These are phyloP conservation scores for Dipodomys ordii DNA, from an alignment of 2,113 vertebrate genomes.

Conservation along the genomic window DNA sequence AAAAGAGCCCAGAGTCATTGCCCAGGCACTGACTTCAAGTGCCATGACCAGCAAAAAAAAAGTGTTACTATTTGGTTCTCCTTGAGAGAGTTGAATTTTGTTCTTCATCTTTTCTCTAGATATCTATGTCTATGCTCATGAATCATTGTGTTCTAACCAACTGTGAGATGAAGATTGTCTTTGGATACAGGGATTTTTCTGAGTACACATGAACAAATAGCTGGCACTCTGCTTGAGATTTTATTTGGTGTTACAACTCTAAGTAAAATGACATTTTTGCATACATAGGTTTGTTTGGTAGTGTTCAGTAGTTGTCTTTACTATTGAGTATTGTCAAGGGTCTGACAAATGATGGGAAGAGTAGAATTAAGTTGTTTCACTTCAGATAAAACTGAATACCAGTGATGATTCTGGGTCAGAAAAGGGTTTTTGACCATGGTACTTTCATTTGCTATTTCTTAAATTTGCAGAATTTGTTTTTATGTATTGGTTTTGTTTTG, in stretches of 20 bases:
- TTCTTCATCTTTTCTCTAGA: rapidly evolving
- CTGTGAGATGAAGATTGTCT: conserved; percentile 29
- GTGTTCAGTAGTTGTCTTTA: background rate
- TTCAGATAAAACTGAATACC: background rate
- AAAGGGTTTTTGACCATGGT: background rate
- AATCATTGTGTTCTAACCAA: background rate
- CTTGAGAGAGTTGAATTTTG: background rate
- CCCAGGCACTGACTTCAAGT: too few relatives aligned
- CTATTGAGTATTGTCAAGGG: background rate
- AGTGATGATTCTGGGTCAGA: background rate
- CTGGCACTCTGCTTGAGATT: background rate
- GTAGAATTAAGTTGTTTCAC: background rate
- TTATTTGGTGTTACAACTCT: background rate
- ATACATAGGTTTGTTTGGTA: background rate
- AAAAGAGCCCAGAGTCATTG: too few relatives aligned
- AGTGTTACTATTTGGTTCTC: background rate
- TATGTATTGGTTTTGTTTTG: background rate
- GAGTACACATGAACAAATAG: conserved; percentile 41
- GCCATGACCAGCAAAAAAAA: too few relatives aligned
- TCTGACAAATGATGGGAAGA: background rate
- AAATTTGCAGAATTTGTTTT: background rate
- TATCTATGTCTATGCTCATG: background rate
- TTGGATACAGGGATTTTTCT: conserved; percentile 49
- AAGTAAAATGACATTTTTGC: background rate
- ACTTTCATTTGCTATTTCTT: conserved; percentile 1